phyloP scores from a whole-genome alignment of 2,888 invertebrate species.

The Lithodes maja region DNA sequence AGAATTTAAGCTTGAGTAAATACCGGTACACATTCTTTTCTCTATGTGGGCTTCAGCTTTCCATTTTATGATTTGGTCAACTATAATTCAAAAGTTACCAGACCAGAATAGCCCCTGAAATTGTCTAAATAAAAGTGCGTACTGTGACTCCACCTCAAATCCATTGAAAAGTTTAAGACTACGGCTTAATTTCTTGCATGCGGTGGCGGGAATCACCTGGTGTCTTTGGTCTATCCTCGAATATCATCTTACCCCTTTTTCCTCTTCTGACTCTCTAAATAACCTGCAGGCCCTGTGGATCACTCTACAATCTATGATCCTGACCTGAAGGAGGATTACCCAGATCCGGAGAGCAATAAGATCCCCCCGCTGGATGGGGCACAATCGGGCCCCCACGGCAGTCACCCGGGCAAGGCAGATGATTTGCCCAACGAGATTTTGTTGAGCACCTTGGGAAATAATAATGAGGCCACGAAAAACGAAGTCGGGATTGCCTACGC shows the following conservation, averaged over 20 bases:
- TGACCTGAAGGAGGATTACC: conserved; percentile 48
- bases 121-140: too few relatives aligned
- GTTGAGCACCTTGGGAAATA: conserved; percentile 42
- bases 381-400: conserved; percentile 18
- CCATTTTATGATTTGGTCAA: too few relatives aligned
- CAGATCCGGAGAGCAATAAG: conserved; percentile 50
- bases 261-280: not conserved
- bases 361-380: conserved; percentile 43
- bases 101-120: too few relatives aligned
- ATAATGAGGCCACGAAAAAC: conserved; percentile 35
- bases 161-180: too few relatives aligned
- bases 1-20: too few relatives aligned
- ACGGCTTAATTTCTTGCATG: too few relatives aligned
- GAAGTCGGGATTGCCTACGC: conserved; percentile 76
- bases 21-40: too few relatives aligned
- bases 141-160: too few relatives aligned
- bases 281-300: conserved; percentile 58
- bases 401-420: conserved; percentile 22
- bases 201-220: too few relatives aligned
- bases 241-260: conserved; percentile 9
- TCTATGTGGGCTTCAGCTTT: too few relatives aligned
- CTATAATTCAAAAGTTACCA: too few relatives aligned
- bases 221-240: not conserved
- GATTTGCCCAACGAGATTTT: conserved; percentile 60
- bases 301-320: conserved; percentile 61